Evolutionary conservation across 2,113 vertebrate species (phyloP).

Genomic region (Brienomyrus longianalis): DNA sequence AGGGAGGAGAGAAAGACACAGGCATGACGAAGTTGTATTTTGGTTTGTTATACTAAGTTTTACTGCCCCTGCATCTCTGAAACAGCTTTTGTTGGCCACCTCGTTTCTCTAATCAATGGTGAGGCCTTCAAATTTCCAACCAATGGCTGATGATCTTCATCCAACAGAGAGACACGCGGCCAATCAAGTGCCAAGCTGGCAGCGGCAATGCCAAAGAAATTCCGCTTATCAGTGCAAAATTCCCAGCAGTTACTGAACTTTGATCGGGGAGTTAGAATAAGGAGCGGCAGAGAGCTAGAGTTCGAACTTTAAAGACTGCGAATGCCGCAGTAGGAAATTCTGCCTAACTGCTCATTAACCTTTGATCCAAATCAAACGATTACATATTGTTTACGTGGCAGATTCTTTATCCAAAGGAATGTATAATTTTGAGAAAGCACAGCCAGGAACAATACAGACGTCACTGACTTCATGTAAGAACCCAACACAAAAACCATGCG

Average conservation of each 20-base stretch:
- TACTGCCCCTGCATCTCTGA: background rate
- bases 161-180: background rate
- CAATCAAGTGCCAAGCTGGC: background rate
- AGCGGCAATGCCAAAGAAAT: background rate
- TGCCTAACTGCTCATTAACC: background rate
- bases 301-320: background rate
- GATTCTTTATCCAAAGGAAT: background rate
- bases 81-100: background rate
- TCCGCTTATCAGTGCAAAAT: background rate
- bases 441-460: background rate
- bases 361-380: background rate
- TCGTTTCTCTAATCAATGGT: background rate
- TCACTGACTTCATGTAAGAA: background rate
- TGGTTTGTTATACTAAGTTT: background rate
- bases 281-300: background rate
- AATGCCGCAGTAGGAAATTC: background rate
- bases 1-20: background rate
- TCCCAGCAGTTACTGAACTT: background rate
- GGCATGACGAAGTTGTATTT: background rate
- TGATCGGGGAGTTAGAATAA: background rate
- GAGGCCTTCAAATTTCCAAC: background rate
- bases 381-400: background rate
- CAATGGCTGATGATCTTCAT: background rate
- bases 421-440: background rate
- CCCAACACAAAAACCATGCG: background rate